These are phyloP conservation scores for Andrena hattorfiana DNA, from an alignment of 2,888 invertebrate genomes.

Conservation along the genomic window DNA sequence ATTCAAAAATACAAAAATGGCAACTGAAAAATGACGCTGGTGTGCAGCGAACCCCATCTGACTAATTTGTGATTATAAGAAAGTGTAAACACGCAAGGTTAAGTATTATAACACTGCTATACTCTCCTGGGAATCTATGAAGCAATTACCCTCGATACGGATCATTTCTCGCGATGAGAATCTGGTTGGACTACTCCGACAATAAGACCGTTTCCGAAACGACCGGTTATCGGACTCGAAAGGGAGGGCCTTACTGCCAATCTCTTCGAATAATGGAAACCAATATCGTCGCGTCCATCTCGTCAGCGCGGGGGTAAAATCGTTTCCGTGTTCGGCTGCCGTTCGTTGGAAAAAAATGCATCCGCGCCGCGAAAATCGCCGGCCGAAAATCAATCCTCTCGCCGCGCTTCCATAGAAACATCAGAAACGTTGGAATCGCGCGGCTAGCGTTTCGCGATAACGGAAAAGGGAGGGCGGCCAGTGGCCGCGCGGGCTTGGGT, in stretches of 20 bases:
- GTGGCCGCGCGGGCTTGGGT: neutral
- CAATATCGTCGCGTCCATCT: slow-evolving; percentile 12
- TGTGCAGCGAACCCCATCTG: too few relatives aligned
- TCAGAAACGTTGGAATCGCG: slow-evolving; percentile 39
- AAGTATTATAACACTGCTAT: too few relatives aligned
- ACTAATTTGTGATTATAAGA: too few relatives aligned
- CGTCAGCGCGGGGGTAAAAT: slow-evolving; percentile 31
- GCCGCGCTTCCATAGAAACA: slow-evolving; percentile 20
- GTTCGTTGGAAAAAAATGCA: slow-evolving; percentile 12
- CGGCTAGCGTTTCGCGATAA: slow-evolving; percentile 36
- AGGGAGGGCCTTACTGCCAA: neutral
- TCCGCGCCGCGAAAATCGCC: neutral
- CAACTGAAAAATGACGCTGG: too few relatives aligned
- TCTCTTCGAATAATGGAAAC: slow-evolving; percentile 18
- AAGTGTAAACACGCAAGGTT: too few relatives aligned
- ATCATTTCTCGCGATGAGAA: too few relatives aligned
- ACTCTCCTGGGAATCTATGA: too few relatives aligned
- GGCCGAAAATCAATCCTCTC: slow-evolving; percentile 41
- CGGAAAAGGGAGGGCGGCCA: slow-evolving; percentile 2
- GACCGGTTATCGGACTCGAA: neutral
- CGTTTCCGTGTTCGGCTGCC: slow-evolving; percentile 33
- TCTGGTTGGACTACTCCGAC: too few relatives aligned
- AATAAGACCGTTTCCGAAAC: too few relatives aligned
- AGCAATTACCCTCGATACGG: too few relatives aligned
- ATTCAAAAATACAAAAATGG: too few relatives aligned